A percentile compares a stretch with the other conserved stretches of the same genome.
These are phyloP conservation scores for Drosophila yakuba DNA, from an alignment of 1,140 invertebrate genomes.

Conservation along the genomic window DNA sequence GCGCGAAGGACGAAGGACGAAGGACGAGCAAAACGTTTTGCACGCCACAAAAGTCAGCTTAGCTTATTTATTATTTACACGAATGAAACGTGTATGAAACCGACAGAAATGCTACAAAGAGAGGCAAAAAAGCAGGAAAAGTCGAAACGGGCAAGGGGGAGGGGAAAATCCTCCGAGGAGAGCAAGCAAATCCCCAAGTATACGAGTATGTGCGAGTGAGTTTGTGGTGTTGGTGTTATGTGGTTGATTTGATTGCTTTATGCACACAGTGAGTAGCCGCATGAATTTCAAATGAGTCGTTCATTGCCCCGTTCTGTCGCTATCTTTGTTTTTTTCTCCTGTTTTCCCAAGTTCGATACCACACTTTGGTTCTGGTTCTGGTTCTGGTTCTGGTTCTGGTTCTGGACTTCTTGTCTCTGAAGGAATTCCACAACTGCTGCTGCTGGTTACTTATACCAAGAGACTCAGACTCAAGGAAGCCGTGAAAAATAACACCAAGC, in stretches of 20 bases:
- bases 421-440: too few relatives aligned
- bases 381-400: constrained; percentile 10
- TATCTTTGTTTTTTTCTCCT: background rate
- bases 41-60: constrained; percentile 75
- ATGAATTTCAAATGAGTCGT: constrained; percentile 82
- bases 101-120: constrained; percentile 54
- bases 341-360: background rate
- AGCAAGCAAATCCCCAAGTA: constrained; percentile 21
- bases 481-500: background rate
- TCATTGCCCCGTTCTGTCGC: constrained; percentile 3
- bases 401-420: background rate
- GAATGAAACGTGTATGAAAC: constrained; percentile 78
- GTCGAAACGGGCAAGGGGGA: constrained; percentile 8
- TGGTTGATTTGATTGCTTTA: constrained; percentile 84
- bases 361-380: background rate
- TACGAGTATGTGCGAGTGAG: constrained; percentile 25
- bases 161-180: constrained; percentile 4
- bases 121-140: constrained; percentile 31
- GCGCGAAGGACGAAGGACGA: background rate
- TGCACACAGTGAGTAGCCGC: constrained; percentile 82
- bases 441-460: too few relatives aligned
- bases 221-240: constrained; percentile 55
- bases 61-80: constrained; percentile 83
- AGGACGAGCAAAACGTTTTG: constrained; percentile 53
- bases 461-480: too few relatives aligned